Percentiles rank a stretch among this genome's conserved stretches.
Evolutionary conservation across 2,797 vertebrate species (phyloP).

Genomic region (Sandelia bainsii): DNA sequence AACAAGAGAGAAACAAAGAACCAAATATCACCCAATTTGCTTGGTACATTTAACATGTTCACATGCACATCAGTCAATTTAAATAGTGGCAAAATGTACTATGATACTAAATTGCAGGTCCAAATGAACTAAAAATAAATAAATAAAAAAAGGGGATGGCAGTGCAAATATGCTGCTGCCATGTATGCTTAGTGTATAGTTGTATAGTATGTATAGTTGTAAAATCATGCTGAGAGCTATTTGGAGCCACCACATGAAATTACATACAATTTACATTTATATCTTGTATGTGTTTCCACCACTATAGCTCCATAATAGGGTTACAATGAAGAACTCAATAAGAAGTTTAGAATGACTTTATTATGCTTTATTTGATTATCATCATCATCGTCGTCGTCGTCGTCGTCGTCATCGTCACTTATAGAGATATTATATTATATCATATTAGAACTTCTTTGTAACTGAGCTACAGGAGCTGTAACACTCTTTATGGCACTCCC

Average conservation of each 20-base stretch:
- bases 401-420: neutral
- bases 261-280: conserved; percentile 13
- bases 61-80: conserved; percentile 21
- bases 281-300: no score
- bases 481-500: no score
- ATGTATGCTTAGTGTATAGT: no score
- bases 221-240: conserved; percentile 34
- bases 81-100: neutral
- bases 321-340: conserved; percentile 3
- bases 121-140: neutral
- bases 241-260: conserved; percentile 1
- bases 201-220: neutral
- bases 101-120: neutral
- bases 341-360: neutral
- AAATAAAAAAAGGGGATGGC: neutral
- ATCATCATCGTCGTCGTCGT: neutral
- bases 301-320: conserved; percentile 12
- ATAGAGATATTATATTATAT: no score
- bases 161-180: conserved; percentile 8
- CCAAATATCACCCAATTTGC: conserved; percentile 10
- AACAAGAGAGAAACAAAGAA: neutral
- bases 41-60: conserved; percentile 36
- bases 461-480: neutral
- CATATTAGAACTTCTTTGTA: neutral
- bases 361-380: neutral